Percentiles rank a stretch among this genome's conserved stretches.
phyloP scores from a whole-genome alignment of 2,797 vertebrate species.

The Rhinatrema bivittatum region DNA sequence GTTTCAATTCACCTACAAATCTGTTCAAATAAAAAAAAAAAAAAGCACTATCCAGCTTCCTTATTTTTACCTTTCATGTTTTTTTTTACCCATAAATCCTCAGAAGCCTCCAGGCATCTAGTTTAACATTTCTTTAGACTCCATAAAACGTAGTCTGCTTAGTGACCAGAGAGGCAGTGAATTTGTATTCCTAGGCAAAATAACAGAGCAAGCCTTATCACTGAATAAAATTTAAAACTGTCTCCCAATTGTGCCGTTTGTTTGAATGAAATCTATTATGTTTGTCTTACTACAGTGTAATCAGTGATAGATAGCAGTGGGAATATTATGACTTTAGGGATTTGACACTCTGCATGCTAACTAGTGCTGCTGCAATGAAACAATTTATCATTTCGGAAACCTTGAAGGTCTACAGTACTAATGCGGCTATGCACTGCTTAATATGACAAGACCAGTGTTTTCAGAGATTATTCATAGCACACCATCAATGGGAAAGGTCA shows the following conservation, averaged over 20 bases:
- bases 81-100: conserved; percentile 34
- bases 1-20: conserved; percentile 11
- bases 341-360: conserved; percentile 28
- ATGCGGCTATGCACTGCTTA: conserved; percentile 19
- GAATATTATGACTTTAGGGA: conserved; percentile 23
- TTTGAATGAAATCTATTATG: conserved; percentile 36
- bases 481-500: conserved; percentile 28
- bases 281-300: conserved; percentile 28
- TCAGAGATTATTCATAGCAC: conserved; percentile 23
- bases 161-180: conserved; percentile 22
- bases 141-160: conserved; percentile 28
- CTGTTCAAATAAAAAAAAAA: conserved; percentile 16
- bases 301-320: conserved; percentile 21
- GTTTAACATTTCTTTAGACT: conserved; percentile 19
- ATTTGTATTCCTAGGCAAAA: conserved; percentile 26
- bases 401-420: conserved; percentile 18
- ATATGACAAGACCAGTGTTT: conserved; percentile 20
- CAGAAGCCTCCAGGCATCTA: conserved; percentile 3
- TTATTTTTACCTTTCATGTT: background rate
- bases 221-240: conserved; percentile 30
- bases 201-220: conserved; percentile 30
- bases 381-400: conserved; percentile 30
- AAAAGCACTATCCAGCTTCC: background rate
- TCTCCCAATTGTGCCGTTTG: conserved; percentile 25
- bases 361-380: background rate